Conservation (phyloP, 2,888 invertebrate genomes). For the Neoscelio sp. region DNA sequence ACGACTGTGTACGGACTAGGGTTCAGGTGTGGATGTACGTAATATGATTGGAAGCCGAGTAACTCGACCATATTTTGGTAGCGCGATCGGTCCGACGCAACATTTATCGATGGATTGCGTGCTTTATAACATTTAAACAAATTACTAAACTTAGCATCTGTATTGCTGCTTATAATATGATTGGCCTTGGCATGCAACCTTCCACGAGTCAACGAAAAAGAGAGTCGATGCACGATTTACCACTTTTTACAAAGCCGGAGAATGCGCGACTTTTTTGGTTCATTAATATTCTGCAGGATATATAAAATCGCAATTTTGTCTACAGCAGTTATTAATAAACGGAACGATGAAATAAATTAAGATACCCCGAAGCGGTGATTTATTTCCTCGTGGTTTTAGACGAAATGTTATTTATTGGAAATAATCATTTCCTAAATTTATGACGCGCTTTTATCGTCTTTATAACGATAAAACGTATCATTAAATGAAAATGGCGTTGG, state of each 20-base stretch:
- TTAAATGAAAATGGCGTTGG: constrained; percentile 16
- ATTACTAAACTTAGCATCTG: constrained; percentile 46
- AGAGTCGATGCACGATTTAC: constrained; percentile 17
- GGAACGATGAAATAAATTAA: constrained; percentile 26
- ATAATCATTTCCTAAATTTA: constrained; percentile 34
- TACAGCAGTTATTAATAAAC: constrained; percentile 4
- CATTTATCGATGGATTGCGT: constrained; percentile 20
- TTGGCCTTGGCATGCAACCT: constrained; percentile 60
- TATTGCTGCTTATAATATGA: constrained; percentile 29
- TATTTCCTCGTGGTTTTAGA: constrained; percentile 16
- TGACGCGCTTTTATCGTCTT: background rate
- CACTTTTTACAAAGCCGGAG: constrained; percentile 15
- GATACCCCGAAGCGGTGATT: background rate
- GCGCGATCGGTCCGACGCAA: too few species aligned
- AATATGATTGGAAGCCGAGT: background rate
- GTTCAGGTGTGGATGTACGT: background rate
- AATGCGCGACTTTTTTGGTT: background rate
- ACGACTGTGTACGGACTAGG: constrained; percentile 6
- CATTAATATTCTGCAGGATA: background rate
- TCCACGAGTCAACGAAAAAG: constrained; percentile 50
- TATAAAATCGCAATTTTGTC: constrained; percentile 1
- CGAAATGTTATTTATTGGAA: too few species aligned
- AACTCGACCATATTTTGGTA: constrained; percentile 3
- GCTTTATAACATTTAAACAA: constrained; percentile 38
- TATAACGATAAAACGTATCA: constrained; percentile 17